These are phyloP conservation scores for Ascidia mentula DNA, from an alignment of 23 tunicate genomes.

Conservation along the genomic window DNA sequence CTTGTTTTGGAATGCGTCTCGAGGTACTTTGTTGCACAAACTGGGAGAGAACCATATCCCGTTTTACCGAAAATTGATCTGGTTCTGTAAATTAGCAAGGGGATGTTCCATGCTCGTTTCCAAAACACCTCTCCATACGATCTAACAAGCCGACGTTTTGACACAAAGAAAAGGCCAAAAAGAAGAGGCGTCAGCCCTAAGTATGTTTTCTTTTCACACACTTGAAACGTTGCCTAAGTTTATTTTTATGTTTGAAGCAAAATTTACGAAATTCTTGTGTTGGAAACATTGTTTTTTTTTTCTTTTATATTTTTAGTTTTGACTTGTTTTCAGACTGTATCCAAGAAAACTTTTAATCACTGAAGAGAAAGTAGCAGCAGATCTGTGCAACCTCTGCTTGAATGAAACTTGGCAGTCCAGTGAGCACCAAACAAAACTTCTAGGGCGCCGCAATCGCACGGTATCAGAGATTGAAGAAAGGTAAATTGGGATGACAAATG, in stretches of 20 bases:
- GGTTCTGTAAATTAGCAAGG: too few relatives aligned
- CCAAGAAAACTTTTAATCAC: background rate
- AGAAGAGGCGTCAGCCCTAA: background rate
- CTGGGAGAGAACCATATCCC: too few relatives aligned
- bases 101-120: background rate
- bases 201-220: background rate
- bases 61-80: too few relatives aligned
- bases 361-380: background rate
- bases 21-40: too few relatives aligned
- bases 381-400: background rate
- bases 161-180: background rate
- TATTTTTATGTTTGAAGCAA: background rate
- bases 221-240: background rate
- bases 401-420: background rate
- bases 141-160: background rate
- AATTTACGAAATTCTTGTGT: background rate
- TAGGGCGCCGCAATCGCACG: background rate
- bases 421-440: background rate
- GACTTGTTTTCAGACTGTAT: background rate
- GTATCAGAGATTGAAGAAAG: background rate
- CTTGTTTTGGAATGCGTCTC: too few relatives aligned
- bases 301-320: background rate
- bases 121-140: background rate
- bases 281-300: background rate
- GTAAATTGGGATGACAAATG: too few relatives aligned